phyloP scores from a whole-genome alignment of 1,140 invertebrate species.

The Batillaria attramentaria region DNA sequence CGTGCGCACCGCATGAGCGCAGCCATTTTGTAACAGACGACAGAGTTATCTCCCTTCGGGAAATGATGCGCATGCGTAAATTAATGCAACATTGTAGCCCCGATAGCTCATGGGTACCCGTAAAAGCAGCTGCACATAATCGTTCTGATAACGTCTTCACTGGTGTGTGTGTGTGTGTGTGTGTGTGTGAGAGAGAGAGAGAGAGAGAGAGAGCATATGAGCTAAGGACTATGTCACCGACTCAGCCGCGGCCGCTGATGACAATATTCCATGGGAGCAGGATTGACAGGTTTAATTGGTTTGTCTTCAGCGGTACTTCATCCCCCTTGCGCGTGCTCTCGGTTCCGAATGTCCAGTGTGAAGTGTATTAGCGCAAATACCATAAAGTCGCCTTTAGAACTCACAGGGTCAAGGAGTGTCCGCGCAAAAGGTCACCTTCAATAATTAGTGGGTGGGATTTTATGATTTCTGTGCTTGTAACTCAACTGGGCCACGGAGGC shows the following conservation, averaged over 20 bases:
- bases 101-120: no score
- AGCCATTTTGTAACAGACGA: slow-evolving; percentile 27
- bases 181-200: neutral
- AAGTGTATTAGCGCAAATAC: no score
- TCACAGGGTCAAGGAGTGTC: no score
- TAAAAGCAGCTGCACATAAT: no score
- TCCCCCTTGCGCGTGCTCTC: no score
- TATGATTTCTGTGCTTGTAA: no score
- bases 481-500: no score
- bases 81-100: neutral
- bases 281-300: neutral
- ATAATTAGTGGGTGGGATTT: no score
- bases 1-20: slow-evolving; percentile 33
- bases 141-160: no score
- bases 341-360: no score
- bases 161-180: neutral
- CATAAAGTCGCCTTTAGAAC: no score
- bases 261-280: neutral
- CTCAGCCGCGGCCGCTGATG: neutral
- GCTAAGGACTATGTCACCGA: neutral
- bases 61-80: neutral
- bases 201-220: neutral
- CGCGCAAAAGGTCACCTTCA: no score
- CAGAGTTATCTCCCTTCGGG: neutral
- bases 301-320: neutral